phyloP scores from a whole-genome alignment of 1,140 invertebrate species.

The Cheumatopsyche charites region DNA sequence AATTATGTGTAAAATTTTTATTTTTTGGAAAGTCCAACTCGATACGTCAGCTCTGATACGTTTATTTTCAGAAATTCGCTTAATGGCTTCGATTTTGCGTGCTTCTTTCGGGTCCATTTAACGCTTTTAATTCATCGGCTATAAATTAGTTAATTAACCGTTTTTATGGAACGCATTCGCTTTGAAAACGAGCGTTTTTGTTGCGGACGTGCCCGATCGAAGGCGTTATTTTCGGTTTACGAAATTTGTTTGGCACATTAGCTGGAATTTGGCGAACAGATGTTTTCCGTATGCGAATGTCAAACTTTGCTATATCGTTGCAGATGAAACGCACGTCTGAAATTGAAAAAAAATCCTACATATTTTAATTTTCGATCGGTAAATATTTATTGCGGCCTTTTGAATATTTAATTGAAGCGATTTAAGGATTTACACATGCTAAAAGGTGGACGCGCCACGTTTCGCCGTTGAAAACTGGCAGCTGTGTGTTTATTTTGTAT shows the following conservation, averaged over 20 bases:
- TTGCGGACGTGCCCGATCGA: neutral
- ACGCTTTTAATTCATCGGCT: neutral
- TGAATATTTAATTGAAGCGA: no score
- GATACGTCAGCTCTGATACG: no score
- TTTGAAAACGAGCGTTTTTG: neutral
- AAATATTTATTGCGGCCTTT: conserved; percentile 12
- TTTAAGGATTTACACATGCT: no score
- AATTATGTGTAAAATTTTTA: no score
- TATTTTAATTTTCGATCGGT: neutral
- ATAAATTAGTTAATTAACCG: neutral
- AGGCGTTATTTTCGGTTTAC: conserved; percentile 8
- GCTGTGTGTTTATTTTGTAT: no score
- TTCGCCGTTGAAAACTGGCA: no score
- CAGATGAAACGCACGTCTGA: neutral
- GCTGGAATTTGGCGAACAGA: conserved; percentile 24
- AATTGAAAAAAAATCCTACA: neutral
- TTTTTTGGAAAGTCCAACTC: no score
- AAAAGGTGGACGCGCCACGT: no score
- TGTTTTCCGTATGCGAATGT: conserved; percentile 21
- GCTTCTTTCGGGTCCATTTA: neutral
- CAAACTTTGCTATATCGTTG: conserved; percentile 5
- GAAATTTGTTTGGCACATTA: conserved; percentile 25
- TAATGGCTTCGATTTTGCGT: no score
- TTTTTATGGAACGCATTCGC: neutral
- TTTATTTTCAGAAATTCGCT: no score